A percentile compares a stretch with the other conserved stretches of the same genome.
phyloP scores from a whole-genome alignment of 64 coral and sea anemone genomes.

The Stylophora pistillata region DNA sequence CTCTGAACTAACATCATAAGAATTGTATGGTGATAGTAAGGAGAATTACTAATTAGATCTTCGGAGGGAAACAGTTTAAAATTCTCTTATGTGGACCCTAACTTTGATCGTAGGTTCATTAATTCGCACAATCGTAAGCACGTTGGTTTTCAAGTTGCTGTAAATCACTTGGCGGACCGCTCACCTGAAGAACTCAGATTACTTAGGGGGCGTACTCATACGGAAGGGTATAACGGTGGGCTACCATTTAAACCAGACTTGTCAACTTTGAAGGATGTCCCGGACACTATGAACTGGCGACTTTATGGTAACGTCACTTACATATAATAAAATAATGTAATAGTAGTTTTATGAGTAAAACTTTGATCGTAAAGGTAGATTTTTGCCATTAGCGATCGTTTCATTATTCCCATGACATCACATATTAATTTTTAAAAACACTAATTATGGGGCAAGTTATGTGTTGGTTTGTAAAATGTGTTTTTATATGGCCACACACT shows the following conservation, averaged over 20 bases:
- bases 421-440: too few species aligned
- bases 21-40: too few species aligned
- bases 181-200: conserved; percentile 74
- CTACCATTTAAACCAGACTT: conserved; percentile 80
- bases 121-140: conserved; percentile 98
- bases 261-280: conserved; percentile 77
- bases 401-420: too few species aligned
- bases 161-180: conserved; percentile 87
- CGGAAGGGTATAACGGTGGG: conserved; percentile 79
- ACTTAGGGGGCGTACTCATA: conserved; percentile 78
- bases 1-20: too few species aligned
- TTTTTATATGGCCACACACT: too few species aligned
- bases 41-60: too few species aligned
- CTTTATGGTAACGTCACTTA: conserved; percentile 53
- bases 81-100: background rate
- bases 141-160: conserved; percentile 72
- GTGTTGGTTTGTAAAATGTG: too few species aligned
- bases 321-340: background rate
- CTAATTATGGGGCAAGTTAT: too few species aligned
- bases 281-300: conserved; percentile 81
- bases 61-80: background rate
- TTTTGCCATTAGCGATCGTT: too few species aligned
- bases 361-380: background rate
- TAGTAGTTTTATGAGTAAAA: background rate
- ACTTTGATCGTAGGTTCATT: conserved; percentile 69